Evolutionary conservation across 2,797 vertebrate genomes (phyloP).

Genomic region (Protonibea diacanthus): DNA sequence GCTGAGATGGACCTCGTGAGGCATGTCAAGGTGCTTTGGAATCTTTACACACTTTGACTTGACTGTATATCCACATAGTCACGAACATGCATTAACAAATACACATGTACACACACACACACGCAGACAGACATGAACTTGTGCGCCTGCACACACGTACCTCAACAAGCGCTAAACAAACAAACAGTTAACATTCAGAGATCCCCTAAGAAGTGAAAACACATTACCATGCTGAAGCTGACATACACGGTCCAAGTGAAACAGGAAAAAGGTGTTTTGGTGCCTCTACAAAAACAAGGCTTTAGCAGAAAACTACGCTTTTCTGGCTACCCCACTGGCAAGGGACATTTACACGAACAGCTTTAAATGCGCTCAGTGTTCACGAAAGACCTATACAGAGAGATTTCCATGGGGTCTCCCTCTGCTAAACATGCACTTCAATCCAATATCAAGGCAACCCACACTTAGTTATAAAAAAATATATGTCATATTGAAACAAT

Average conservation of each 20-base stretch:
- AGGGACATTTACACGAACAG: constrained; percentile 73
- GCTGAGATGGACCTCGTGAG: constrained; percentile 57
- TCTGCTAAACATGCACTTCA: constrained; percentile 74
- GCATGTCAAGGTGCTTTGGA: constrained; percentile 59
- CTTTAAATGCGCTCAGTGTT: constrained; percentile 82
- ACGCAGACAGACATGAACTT: constrained; percentile 48
- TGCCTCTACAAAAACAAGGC: constrained; percentile 91
- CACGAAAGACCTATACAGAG: constrained; percentile 72
- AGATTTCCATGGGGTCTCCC: constrained; percentile 79
- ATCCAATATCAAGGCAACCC: constrained; percentile 70
- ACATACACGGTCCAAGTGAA: constrained; percentile 90
- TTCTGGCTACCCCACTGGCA: constrained; percentile 88
- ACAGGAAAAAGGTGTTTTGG: constrained; percentile 93
- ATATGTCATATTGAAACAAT: constrained; percentile 35
- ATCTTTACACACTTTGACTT: constrained; percentile 51
- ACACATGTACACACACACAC: constrained; percentile 29
- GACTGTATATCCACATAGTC: constrained; percentile 47
- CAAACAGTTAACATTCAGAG: constrained; percentile 82
- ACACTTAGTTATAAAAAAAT: constrained; percentile 47
- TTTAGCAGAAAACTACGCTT: constrained; percentile 83
- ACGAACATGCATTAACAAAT: constrained; percentile 45
- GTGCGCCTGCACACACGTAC: constrained; percentile 61
- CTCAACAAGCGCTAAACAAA: constrained; percentile 78
- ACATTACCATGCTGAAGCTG: constrained; percentile 91
- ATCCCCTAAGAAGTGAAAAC: constrained; percentile 92